Percentiles rank a stretch among this genome's conserved stretches.
phyloP scores from a whole-genome alignment of 2,888 invertebrate genomes.

The Drosophila tanythrix region DNA sequence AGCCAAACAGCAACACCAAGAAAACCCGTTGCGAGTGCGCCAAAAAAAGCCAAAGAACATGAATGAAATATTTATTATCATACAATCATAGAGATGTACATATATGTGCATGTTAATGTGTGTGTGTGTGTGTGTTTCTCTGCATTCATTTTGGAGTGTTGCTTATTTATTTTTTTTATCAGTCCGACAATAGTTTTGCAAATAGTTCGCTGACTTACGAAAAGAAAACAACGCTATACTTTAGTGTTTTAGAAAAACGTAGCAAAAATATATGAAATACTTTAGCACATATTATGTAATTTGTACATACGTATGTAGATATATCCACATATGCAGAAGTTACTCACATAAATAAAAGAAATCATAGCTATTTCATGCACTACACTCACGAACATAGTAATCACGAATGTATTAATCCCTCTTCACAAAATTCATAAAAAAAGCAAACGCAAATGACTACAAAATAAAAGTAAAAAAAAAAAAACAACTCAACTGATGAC shows the following conservation, averaged over 20 bases:
- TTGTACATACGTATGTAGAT: neutral
- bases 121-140: neutral
- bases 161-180: neutral
- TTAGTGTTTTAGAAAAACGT: neutral
- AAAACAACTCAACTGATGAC: constrained; percentile 15
- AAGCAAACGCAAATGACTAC: constrained; percentile 16
- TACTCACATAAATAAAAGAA: neutral
- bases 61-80: constrained; percentile 14
- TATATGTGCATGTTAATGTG: neutral
- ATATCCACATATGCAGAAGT: neutral
- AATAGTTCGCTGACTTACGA: neutral
- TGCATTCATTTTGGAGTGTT: neutral
- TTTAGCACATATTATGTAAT: neutral
- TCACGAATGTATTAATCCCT: constrained; percentile 13
- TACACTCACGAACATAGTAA: constrained; percentile 14
- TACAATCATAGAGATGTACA: constrained; percentile 1
- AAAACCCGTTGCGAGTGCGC: constrained; percentile 47
- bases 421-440: neutral
- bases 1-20: constrained; percentile 10
- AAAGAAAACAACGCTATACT: neutral
- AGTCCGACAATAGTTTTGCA: neutral
- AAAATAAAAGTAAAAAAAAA: constrained; percentile 6
- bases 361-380: constrained; percentile 7
- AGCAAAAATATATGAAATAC: neutral
- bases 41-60: constrained; percentile 28